These are phyloP conservation scores for Neodiprion lecontei DNA, from an alignment of 1,140 invertebrate genomes.

Conservation along the genomic window DNA sequence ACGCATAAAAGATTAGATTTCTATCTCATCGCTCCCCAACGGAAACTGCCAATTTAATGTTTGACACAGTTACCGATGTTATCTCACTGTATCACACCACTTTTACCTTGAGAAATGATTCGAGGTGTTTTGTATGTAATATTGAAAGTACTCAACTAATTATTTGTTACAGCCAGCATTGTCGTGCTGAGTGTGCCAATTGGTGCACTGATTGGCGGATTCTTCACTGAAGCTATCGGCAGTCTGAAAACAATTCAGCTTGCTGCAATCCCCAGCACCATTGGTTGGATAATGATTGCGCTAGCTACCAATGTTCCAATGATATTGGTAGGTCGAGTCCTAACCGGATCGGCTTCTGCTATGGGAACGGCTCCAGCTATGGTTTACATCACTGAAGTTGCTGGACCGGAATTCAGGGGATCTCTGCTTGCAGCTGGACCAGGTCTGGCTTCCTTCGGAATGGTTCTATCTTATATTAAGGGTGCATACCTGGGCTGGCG, in stretches of 20 bases:
- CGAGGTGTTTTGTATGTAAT: background rate
- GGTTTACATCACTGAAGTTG: conserved; percentile 70
- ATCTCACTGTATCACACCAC: too few species aligned
- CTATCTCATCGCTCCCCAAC: too few species aligned
- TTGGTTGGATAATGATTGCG: conserved; percentile 71
- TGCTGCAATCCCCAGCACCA: conserved; percentile 66
- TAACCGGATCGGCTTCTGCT: conserved; percentile 68
- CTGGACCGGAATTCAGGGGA: conserved; percentile 65
- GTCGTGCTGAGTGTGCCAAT: conserved; percentile 63
- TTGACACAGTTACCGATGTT: too few species aligned
- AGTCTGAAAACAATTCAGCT: conserved; percentile 68
- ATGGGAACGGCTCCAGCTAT: conserved; percentile 66
- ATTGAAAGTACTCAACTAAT: conserved; percentile 9
- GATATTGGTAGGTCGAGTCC: conserved; percentile 68
- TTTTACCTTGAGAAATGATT: too few species aligned
- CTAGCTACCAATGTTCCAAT: conserved; percentile 55
- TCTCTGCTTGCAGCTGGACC: conserved; percentile 65
- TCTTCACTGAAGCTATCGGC: conserved; percentile 69
- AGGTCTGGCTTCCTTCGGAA: conserved; percentile 63
- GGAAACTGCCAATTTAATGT: too few species aligned
- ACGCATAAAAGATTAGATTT: too few species aligned
- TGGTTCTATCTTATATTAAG: conserved; percentile 66
- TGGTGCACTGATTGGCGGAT: conserved; percentile 63
- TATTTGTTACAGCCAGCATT: conserved; percentile 61
- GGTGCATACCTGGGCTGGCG: conserved; percentile 69